Conservation (phyloP, 2,113 vertebrate genomes). For the Chionodraco myersi region DNA sequence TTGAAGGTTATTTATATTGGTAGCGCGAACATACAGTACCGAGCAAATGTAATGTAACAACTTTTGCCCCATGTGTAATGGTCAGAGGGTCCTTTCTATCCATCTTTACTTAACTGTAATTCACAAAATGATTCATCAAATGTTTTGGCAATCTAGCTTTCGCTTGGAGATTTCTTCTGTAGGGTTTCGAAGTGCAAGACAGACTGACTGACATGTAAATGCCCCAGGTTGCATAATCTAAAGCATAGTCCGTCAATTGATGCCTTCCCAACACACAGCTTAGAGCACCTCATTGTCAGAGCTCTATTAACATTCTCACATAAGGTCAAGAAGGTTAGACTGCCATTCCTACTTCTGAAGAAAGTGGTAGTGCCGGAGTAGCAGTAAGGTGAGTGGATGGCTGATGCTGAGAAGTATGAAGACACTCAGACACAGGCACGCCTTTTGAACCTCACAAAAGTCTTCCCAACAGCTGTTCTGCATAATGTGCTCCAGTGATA, state of each 20-base stretch:
- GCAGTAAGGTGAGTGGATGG: conserved; percentile 1
- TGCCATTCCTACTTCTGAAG: conserved; percentile 38
- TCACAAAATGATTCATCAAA: background rate
- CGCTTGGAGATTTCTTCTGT: background rate
- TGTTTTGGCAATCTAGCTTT: background rate
- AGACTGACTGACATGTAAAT: background rate
- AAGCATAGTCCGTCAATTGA: conserved; percentile 13
- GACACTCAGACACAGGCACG: conserved; percentile 20
- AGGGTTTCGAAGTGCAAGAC: background rate
- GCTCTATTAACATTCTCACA: conserved; percentile 6
- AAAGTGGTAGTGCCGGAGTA: background rate
- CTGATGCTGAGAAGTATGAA: conserved; percentile 19
- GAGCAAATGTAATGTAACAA: background rate
- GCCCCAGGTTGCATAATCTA: background rate
- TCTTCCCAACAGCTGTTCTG: conserved; percentile 49
- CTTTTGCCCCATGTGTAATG: background rate
- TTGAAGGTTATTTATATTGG: background rate
- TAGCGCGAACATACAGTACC: background rate
- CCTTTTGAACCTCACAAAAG: conserved; percentile 10
- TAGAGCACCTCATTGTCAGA: background rate
- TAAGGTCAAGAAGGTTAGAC: conserved; percentile 25
- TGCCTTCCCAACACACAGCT: background rate
- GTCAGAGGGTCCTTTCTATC: background rate
- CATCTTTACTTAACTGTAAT: background rate
- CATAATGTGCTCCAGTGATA: conserved; percentile 23